Conservation (phyloP, 2,888 invertebrate genomes). For the Dinocampus coccinellae region DNA sequence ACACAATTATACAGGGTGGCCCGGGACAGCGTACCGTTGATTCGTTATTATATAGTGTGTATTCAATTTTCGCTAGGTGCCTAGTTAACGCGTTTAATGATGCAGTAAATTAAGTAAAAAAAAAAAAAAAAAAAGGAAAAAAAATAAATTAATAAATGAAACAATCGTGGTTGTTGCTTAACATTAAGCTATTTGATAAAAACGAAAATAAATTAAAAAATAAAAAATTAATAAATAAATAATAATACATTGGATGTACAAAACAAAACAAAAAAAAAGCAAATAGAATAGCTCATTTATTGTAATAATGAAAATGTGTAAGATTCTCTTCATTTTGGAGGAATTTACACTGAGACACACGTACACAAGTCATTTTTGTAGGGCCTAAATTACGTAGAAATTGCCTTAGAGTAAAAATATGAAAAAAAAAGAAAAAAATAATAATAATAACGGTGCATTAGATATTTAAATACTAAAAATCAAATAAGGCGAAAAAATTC, state of each 20-base stretch:
- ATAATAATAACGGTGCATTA: not conserved
- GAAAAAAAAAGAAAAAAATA: no score
- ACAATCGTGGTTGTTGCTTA: slow-evolving; percentile 31
- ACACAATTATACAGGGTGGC: slow-evolving; percentile 57
- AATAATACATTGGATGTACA: slow-evolving; percentile 25
- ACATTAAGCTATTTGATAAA: slow-evolving; percentile 35
- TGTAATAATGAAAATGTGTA: slow-evolving; percentile 13
- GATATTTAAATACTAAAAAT: slow-evolving; percentile 16
- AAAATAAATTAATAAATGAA: no score
- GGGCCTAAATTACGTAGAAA: slow-evolving; percentile 15
- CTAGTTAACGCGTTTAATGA: not conserved
- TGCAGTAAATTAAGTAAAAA: slow-evolving; percentile 20
- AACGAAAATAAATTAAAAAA: slow-evolving; percentile 26
- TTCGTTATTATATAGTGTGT: slow-evolving; percentile 28
- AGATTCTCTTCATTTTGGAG: slow-evolving; percentile 30
- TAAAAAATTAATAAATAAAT: slow-evolving; percentile 15
- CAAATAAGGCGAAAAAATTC: slow-evolving; percentile 10
- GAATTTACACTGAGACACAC: not conserved
- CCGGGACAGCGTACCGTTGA: slow-evolving; percentile 56
- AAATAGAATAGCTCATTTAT: slow-evolving; percentile 22
- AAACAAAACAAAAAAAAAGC: slow-evolving; percentile 23
- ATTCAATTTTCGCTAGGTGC: slow-evolving; percentile 14
- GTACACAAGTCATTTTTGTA: not conserved
- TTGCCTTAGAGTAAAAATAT: slow-evolving; percentile 8
- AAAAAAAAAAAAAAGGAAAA: no score